Evolutionary conservation across 1,140 invertebrate genomes (phyloP), one percentile per base, ranked within the genome.

Genomic region (Leptonema lineaticorne): DNA sequence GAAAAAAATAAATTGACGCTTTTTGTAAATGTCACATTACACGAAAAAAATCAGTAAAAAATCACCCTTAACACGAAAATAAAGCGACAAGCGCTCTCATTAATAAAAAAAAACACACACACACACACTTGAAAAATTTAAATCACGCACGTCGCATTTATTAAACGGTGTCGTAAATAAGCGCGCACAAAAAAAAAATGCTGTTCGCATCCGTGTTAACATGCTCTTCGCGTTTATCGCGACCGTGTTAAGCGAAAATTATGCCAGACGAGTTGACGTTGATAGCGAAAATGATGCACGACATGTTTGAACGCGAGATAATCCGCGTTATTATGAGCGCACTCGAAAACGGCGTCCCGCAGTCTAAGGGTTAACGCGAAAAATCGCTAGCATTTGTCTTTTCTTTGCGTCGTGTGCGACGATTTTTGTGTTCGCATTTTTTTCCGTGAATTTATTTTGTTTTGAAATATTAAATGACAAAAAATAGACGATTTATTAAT

Each of bases 271-370:
- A 53, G 48, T 53, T 27, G 48, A 53, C 48, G 16, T n/a, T 53
- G 18, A 53, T 53, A 53, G 22, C 4, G 24, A 9, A 53, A 53
- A 53, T 53, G 24, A 53, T 27, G 20, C 24, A 27, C 22, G 48
- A 53, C 48, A 53, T 53, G 24, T 53, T 53, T 53, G 48, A 53
- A 27, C 22, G 22, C 48, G 48, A 22, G 48, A 53, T 53, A 53
- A 53, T n/a, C 7, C 48, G 48, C 48, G 2, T 18, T 53, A 18
- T 53, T 53, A 9, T 53, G 20, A 27, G 20, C 24, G 24, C 18
- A 53, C 22, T 24, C 22, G 48, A 53, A 27, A 53, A 18, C 22
- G 11, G 48, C 18, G 22, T 1, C 48, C 11, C 48, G 48, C 48
- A 20, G 37, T 41, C 22, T 53, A 16, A 9, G 4, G 48, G 48